Conservation (phyloP, 2,797 vertebrate species). For the Falco rusticolus region DNA sequence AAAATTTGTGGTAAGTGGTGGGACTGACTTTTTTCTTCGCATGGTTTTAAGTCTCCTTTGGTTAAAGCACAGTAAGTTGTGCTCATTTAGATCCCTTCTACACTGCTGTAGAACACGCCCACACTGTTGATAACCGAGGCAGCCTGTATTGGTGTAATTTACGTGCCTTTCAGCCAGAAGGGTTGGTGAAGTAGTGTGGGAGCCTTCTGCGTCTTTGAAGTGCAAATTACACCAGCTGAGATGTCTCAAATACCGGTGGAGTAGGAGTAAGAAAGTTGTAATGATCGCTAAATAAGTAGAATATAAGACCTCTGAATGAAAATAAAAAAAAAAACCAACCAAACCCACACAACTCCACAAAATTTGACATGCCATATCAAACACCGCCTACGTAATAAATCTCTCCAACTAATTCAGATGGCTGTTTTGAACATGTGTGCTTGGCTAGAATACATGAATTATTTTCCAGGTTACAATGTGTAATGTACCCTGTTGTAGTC, state of each 20-base stretch:
- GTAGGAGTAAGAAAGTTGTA: neutral
- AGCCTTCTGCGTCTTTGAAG: neutral
- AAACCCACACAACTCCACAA: neutral
- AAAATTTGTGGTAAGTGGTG: fast-evolving
- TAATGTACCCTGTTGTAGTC: neutral
- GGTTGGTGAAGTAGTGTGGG: no score
- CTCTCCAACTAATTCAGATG: neutral
- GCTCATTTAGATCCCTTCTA: no score
- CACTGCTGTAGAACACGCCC: no score
- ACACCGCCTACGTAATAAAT: neutral
- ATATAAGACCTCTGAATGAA: neutral
- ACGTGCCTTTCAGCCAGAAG: neutral
- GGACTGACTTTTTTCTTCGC: fast-evolving
- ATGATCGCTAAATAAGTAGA: neutral
- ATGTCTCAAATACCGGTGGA: neutral
- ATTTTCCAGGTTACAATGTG: neutral
- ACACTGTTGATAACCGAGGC: neutral
- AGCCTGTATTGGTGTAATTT: neutral
- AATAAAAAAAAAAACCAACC: neutral
- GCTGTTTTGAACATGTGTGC: neutral
- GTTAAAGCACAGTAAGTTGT: neutral
- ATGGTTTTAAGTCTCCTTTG: neutral
- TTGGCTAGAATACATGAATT: neutral
- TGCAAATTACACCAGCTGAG: neutral
- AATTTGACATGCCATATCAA: neutral